Base-by-base conservation (phyloP, 2,113 vertebrate species). In the Dissostichus mawsoni region DNA sequence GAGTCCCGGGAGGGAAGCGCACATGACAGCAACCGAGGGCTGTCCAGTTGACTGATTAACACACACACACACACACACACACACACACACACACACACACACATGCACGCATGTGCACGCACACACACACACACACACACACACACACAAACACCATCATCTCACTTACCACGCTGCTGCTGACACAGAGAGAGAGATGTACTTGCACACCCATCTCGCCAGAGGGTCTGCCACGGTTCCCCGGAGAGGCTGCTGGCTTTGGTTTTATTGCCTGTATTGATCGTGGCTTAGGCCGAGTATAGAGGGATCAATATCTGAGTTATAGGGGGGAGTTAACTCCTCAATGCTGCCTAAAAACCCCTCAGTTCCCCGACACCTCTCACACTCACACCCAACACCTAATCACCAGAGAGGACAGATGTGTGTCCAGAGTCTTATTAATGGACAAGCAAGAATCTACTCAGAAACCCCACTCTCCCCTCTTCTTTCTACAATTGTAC, bases 251-350 rank as follows among this genome's bases (percentile, higher is more conserved):
- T 82, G 63, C 76, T 41, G 64, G 83, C 25, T 84, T 80, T 81
- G 77, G 87, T 91, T 93, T 82, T 91, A 81, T 94, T 94, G 93
- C 89, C 62, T 69, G 44, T 88, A 92, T 81, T 13, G 93, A 95
- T 94, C 83, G 50, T 1, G 75, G 68, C 77, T 89, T 67, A 53
- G 81, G 52, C 73, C 8, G 3, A 56, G 64, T 82, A 29, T 29
- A 52, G 66, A 12, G 65, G 75, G 88, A 94, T 94, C 92, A 69
- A 91, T 90, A 87, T 76, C 72, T 61, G 20, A 86, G 94, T 88
- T 50, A 82, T 33, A 84, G 11, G 69, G 59, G 66, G 65, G 74
- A 67, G 84, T 83, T 87, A 88, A 85, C 59, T 83, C 58, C 71
- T 83, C 66, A 0, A 47, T 64, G 53, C 58, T 69, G 68, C 53